Percentiles rank a stretch among this genome's conserved stretches.
phyloP scores from a whole-genome alignment of 1,140 invertebrate genomes.

The Thaumetopoea pityocampa region DNA sequence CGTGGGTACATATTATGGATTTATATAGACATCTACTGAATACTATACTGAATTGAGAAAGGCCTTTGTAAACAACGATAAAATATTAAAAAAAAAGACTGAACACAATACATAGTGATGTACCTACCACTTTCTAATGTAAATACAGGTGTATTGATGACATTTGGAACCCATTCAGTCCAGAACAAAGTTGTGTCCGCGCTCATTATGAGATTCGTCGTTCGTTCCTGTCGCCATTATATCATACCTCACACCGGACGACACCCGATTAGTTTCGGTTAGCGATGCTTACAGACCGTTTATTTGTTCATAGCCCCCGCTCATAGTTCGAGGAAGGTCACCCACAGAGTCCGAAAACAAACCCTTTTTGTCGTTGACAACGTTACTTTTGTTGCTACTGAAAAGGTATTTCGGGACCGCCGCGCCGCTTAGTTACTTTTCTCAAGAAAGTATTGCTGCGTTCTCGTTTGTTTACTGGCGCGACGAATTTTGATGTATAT shows the following conservation, averaged over 20 bases:
- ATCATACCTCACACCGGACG: too few species aligned
- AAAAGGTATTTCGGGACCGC: conserved; percentile 21
- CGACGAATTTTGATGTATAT: conserved; percentile 9
- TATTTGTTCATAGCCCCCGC: conserved; percentile 22
- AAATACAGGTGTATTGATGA: conserved; percentile 16
- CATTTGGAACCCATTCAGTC: conserved; percentile 11
- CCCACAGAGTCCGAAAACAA: conserved; percentile 18
- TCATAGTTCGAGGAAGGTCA: conserved; percentile 26
- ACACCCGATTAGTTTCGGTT: conserved; percentile 23
- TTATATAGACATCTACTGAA: too few species aligned
- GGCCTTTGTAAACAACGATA: too few species aligned
- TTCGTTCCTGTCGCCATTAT: conserved; percentile 19
- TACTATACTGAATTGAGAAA: too few species aligned
- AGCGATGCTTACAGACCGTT: conserved; percentile 13
- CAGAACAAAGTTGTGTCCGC: conserved; percentile 9
- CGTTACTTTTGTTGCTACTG: conserved; percentile 38
- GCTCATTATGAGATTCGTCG: conserved; percentile 19
- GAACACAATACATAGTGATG: conserved; percentile 13
- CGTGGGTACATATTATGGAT: too few species aligned
- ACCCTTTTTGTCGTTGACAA: conserved; percentile 30
- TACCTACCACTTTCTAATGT: conserved; percentile 15
- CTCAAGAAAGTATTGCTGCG: conserved; percentile 16
- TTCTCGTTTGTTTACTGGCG: conserved; percentile 12
- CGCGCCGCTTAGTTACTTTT: conserved; percentile 20
- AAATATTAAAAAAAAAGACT: too few species aligned